phyloP scores from a whole-genome alignment of 1,140 invertebrate genomes.

The Elysia chlorotica region DNA sequence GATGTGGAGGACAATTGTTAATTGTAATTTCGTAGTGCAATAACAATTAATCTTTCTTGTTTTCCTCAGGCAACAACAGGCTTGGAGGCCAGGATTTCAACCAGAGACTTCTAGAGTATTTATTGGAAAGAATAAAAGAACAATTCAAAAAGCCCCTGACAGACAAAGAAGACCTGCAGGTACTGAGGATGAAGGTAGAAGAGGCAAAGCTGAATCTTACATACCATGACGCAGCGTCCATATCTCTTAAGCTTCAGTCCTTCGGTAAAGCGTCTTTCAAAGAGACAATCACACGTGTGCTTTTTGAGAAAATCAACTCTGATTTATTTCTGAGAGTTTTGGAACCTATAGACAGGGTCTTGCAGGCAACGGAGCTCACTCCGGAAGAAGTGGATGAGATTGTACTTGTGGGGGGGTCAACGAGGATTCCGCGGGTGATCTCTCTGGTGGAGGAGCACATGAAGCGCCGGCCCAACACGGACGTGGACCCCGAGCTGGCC shows the following conservation, averaged over 20 bases:
- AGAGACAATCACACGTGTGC: slow-evolving; percentile 43
- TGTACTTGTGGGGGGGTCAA: slow-evolving; percentile 66
- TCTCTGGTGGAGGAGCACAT: slow-evolving; percentile 60
- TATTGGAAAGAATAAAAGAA: slow-evolving; percentile 47
- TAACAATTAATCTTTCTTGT: slow-evolving; percentile 7
- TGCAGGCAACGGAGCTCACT: slow-evolving; percentile 86
- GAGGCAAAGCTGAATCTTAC: slow-evolving; percentile 63
- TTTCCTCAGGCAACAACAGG: slow-evolving; percentile 61
- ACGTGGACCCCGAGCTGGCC: slow-evolving; percentile 65
- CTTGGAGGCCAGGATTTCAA: slow-evolving; percentile 66
- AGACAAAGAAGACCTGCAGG: slow-evolving; percentile 64
- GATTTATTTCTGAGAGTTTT: slow-evolving; percentile 62
- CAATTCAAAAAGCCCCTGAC: slow-evolving; percentile 45
- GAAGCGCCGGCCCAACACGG: slow-evolving; percentile 61
- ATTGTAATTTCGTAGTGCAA: background rate
- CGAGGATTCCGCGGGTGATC: slow-evolving; percentile 63
- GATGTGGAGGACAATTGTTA: background rate
- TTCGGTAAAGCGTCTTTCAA: slow-evolving; percentile 39
- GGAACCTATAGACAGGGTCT: slow-evolving; percentile 57
- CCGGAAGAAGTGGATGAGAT: slow-evolving; percentile 63
- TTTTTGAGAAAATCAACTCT: slow-evolving; percentile 63
- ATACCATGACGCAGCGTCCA: slow-evolving; percentile 32
- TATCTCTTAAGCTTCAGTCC: slow-evolving; percentile 54
- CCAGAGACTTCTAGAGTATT: slow-evolving; percentile 55
- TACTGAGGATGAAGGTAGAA: slow-evolving; percentile 62